These are phyloP conservation scores for Arctopsyche grandis DNA, from an alignment of 1,140 invertebrate species.

Conservation along the genomic window DNA sequence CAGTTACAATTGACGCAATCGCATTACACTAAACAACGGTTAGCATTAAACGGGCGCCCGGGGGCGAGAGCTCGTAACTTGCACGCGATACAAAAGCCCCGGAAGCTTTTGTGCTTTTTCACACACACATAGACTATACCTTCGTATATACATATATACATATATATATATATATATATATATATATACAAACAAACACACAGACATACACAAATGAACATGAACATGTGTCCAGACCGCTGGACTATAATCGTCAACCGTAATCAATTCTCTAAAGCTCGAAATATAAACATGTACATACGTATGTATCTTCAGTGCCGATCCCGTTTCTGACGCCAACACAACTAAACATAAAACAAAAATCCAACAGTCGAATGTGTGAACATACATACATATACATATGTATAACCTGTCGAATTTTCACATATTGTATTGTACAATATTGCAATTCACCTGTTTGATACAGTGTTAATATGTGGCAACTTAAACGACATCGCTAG, in stretches of 20 bases:
- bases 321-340: too few species aligned
- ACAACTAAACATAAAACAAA: too few species aligned
- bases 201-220: not conserved
- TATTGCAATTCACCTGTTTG: not conserved
- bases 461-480: not conserved
- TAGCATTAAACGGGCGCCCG: constrained; percentile 41
- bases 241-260: not conserved
- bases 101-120: constrained; percentile 33
- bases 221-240: not conserved
- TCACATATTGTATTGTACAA: too few species aligned
- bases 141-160: not conserved
- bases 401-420: too few species aligned
- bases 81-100: constrained; percentile 40
- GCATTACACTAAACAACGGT: constrained; percentile 53
- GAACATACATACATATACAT: too few species aligned
- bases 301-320: not conserved
- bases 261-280: not conserved
- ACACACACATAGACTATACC: not conserved
- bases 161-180: too few species aligned
- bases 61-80: constrained; percentile 51
- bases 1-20: constrained; percentile 55
- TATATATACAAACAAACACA: not conserved
- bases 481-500: not conserved
- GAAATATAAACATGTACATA: too few species aligned
- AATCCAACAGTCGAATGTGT: too few species aligned